These are phyloP conservation scores for Ornithoptera priamus DNA, from an alignment of 2,888 invertebrate genomes.

Conservation along the genomic window DNA sequence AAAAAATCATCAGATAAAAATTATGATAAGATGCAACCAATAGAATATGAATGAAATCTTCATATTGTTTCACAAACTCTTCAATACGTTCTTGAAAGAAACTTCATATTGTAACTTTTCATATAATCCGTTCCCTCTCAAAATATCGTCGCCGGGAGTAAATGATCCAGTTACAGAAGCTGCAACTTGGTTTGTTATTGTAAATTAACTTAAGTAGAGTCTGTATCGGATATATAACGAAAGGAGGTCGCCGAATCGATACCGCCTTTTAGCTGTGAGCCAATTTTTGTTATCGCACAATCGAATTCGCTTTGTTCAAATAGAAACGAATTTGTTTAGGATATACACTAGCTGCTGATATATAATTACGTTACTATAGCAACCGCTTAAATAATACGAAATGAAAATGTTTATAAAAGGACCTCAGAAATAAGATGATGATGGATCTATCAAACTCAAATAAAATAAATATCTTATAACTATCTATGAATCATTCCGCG, in stretches of 20 bases:
- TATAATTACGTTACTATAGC: too few relatives aligned
- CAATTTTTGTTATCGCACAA: constrained; percentile 8
- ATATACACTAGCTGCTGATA: not conserved
- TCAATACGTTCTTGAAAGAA: not conserved
- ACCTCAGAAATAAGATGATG: too few relatives aligned
- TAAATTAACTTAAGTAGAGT: constrained; percentile 7
- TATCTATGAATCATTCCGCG: too few relatives aligned
- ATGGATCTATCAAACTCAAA: too few relatives aligned
- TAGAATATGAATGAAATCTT: too few relatives aligned
- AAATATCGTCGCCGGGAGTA: not conserved
- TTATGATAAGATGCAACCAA: too few relatives aligned
- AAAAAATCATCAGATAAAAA: too few relatives aligned
- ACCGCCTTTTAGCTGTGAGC: constrained; percentile 13
- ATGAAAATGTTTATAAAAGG: too few relatives aligned
- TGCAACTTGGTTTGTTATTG: constrained; percentile 2
- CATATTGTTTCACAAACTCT: too few relatives aligned
- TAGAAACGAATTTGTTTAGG: not conserved
- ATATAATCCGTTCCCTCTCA: not conserved
- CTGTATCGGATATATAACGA: constrained; percentile 1
- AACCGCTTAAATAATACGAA: too few relatives aligned
- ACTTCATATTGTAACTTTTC: not conserved
- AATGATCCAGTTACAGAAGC: not conserved
- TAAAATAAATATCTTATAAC: too few relatives aligned
- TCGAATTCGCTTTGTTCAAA: not conserved
- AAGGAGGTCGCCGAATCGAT: constrained; percentile 25